phyloP scores from a whole-genome alignment of 30 jellyfish, hydroid and myxozoan genomes.

The Sanderia malayensis region DNA sequence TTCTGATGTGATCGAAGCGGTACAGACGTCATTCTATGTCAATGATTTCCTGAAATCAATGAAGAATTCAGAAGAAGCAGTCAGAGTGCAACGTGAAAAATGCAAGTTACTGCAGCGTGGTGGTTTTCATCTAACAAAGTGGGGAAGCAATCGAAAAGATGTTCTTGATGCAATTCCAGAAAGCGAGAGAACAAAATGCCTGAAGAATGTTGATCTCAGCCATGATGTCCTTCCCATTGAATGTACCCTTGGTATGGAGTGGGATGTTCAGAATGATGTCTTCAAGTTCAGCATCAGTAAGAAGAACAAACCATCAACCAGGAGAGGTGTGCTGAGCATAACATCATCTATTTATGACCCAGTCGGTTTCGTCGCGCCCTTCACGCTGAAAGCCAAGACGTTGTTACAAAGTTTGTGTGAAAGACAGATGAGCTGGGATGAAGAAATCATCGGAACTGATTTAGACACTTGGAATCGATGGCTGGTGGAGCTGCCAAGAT shows the following conservation, averaged over 20 bases:
- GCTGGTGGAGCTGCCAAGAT: constrained; percentile 1
- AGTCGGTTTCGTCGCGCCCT: background rate
- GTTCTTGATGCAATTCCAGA: constrained; percentile 1
- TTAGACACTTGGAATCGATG: background rate
- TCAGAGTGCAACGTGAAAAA: background rate
- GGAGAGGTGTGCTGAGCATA: background rate
- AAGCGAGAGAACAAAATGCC: background rate
- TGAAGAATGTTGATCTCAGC: background rate
- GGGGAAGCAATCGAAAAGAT: background rate
- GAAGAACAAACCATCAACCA: constrained; percentile 1
- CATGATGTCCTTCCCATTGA: background rate
- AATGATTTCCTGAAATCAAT: background rate
- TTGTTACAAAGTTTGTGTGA: background rate
- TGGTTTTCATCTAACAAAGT: background rate
- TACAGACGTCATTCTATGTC: background rate
- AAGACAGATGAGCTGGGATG: constrained; percentile 1
- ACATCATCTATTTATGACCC: background rate
- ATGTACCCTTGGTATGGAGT: background rate
- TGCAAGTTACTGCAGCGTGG: constrained; percentile 1
- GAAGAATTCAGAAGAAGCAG: background rate
- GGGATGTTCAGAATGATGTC: constrained; percentile 1
- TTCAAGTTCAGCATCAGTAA: background rate
- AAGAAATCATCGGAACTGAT: background rate
- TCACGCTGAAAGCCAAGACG: background rate
- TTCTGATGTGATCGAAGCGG: constrained; percentile 1